phyloP scores from a whole-genome alignment of 2,113 vertebrate species.

The Cranoglanis bouderius region DNA sequence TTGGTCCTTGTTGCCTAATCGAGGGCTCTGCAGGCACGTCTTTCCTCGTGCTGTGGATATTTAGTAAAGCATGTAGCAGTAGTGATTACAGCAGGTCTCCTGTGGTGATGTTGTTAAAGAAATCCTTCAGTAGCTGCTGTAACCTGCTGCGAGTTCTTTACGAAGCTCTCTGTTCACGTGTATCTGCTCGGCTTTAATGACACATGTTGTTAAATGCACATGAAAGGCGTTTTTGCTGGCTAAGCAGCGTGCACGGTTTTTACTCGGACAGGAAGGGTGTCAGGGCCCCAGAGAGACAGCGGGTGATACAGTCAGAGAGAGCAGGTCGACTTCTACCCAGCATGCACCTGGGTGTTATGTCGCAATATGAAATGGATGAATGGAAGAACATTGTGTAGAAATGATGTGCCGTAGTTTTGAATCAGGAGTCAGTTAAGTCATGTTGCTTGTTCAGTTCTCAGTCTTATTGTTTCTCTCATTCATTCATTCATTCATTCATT shows the following conservation, averaged over 20 bases:
- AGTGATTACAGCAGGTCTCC: background rate
- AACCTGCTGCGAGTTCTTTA: constrained; percentile 8
- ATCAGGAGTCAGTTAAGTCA: background rate
- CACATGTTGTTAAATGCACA: background rate
- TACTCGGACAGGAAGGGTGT: background rate
- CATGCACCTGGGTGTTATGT: constrained; percentile 9
- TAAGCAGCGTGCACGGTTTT: background rate
- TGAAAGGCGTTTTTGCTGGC: constrained; percentile 5
- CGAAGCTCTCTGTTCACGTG: background rate
- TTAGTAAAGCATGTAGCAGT: background rate
- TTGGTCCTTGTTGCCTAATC: background rate
- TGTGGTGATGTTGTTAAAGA: background rate
- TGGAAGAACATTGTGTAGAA: background rate
- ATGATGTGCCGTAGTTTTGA: background rate
- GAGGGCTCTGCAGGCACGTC: background rate
- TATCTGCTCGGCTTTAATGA: constrained; percentile 3
- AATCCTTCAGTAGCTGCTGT: background rate
- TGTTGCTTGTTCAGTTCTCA: background rate
- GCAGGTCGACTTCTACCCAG: background rate
- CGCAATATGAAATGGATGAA: background rate
- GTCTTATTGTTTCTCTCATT: background rate
- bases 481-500: background rate
- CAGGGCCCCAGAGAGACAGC: background rate
- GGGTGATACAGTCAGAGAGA: background rate
- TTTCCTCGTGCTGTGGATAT: background rate